phyloP scores from a whole-genome alignment of 2,113 vertebrate species.

The Myanophis thanlyinensis region DNA sequence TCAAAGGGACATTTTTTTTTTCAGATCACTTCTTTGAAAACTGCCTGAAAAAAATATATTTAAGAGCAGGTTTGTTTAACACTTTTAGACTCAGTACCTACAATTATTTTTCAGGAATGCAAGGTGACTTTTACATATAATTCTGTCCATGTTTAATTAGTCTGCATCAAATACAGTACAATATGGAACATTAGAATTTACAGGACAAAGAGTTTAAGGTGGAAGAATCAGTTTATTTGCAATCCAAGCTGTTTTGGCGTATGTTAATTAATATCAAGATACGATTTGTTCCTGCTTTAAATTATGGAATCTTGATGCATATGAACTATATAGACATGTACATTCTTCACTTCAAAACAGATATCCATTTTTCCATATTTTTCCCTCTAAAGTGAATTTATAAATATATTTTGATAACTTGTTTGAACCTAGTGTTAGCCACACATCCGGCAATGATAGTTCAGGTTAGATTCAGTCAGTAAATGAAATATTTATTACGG shows the following conservation, averaged over 20 bases:
- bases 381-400: background rate
- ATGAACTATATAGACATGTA: background rate
- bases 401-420: background rate
- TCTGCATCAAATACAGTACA: background rate
- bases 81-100: background rate
- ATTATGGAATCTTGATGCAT: background rate
- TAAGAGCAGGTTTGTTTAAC: background rate
- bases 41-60: background rate
- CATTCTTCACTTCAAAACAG: background rate
- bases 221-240: background rate
- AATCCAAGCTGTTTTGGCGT: background rate
- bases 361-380: background rate
- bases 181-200: background rate
- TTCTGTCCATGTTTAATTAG: background rate
- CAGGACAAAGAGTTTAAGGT: background rate
- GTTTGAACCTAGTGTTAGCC: background rate
- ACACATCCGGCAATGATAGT: background rate
- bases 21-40: too few relatives aligned
- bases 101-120: background rate
- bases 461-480: background rate
- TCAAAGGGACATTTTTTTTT: too few relatives aligned
- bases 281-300: background rate
- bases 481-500: background rate
- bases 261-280: background rate
- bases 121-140: background rate